Conservation (phyloP, 2,797 vertebrate genomes). For the Otolemur crassicaudatus region DNA sequence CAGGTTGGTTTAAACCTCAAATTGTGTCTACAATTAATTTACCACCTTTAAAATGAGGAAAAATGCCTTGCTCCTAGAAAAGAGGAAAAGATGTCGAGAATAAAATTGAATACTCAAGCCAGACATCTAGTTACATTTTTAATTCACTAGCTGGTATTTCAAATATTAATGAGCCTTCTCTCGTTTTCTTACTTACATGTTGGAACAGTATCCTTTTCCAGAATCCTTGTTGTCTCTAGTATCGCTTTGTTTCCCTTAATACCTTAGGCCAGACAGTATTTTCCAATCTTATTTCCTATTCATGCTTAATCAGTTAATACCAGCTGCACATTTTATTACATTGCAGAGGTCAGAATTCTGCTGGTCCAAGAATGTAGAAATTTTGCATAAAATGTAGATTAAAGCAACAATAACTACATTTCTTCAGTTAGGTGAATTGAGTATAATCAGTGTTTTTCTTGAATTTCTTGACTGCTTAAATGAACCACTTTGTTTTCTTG, state of each 20-base stretch:
- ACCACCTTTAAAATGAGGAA: constrained; percentile 5
- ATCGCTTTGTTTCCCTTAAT: constrained; percentile 59
- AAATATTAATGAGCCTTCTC: constrained; percentile 78
- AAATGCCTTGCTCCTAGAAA: constrained; percentile 53
- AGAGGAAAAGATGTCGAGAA: constrained; percentile 19
- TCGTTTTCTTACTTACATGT: constrained; percentile 75
- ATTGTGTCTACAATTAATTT: background rate
- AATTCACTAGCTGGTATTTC: constrained; percentile 65
- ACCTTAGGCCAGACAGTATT: background rate
- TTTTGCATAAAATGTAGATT: background rate
- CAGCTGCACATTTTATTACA: background rate
- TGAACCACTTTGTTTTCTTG: constrained; percentile 7
- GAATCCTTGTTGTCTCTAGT: constrained; percentile 61
- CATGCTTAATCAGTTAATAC: background rate
- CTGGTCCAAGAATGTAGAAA: constrained; percentile 4
- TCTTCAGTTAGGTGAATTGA: background rate
- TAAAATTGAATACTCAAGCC: constrained; percentile 32
- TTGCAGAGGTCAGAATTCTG: constrained; percentile 12
- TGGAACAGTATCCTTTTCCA: constrained; percentile 83
- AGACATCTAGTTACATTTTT: constrained; percentile 53
- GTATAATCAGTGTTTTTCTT: constrained; percentile 13
- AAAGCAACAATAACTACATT: constrained; percentile 34
- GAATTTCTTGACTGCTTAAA: constrained; percentile 6
- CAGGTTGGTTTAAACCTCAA: background rate
- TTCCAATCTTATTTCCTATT: constrained; percentile 43